Evolutionary conservation across 2,888 invertebrate genomes (phyloP), one percentile per base, ranked within the genome.

Genomic region (Acanthoscelides obtectus): DNA sequence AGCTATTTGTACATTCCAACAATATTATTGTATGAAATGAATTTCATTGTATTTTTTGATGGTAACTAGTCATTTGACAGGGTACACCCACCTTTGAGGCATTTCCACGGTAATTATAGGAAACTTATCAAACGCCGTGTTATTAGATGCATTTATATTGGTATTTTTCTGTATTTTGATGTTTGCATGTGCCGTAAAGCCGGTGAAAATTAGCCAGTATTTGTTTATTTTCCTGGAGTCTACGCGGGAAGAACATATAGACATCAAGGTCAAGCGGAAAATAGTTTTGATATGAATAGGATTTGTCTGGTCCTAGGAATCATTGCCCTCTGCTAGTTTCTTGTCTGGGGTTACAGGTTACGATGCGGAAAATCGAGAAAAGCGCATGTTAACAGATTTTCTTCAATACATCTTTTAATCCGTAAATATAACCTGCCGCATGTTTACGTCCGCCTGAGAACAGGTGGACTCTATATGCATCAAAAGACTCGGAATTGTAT

Each of bases 211-310:
- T 12, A 17, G 17, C 45, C 45, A 6, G 45, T 45, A 45, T 45
- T 12, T 45, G 17, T 66, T 17, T 66, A 66, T 66, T 76, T 77
- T 77, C 17, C 45, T 45, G 17, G 77, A 77, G 75, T 79, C 79
- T 81, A 80, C 82, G 83, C 83, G 83, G 83, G 82, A 84, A 83
- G 80, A 81, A 75, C 77, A 78, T 79, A 76, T 76, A 75, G 75
- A 77, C 74, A 79, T 81, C 83, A 84, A 84, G 83, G 83, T 82
- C 82, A 80, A 72, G 74, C 69, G 79, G 81, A 83, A 83, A 78
- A 74, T 75, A 82, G 80, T 83, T 80, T 81, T 80, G 80, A 81
- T 80, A 75, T 69, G 68, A 71, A 66, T 66, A 45, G 8, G 45
- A 45, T 45, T 45, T 45, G 45, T 45, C 45, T 45, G 17, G 12